Percentiles rank a stretch among this genome's conserved stretches.
phyloP scores from a whole-genome alignment of 2,888 invertebrate genomes.

The Harpalus rufipes region DNA sequence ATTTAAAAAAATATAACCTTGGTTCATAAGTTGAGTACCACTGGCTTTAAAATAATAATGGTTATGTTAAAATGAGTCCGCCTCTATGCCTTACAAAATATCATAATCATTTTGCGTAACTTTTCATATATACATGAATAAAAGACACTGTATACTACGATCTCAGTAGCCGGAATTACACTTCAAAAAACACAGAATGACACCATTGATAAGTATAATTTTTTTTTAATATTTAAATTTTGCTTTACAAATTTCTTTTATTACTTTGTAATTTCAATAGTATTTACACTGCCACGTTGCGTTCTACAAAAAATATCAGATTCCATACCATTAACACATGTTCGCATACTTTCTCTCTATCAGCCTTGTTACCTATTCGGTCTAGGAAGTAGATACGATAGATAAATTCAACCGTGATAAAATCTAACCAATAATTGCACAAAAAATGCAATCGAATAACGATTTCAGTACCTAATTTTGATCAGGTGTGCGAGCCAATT shows the following conservation, averaged over 20 bases:
- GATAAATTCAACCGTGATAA: slow-evolving; percentile 28
- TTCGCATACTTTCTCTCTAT: slow-evolving; percentile 33
- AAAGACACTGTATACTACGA: no score
- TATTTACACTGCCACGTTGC: slow-evolving; percentile 7
- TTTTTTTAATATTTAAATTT: no score
- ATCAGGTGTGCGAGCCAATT: slow-evolving; percentile 34
- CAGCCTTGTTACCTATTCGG: slow-evolving; percentile 31
- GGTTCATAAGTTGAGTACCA: no score
- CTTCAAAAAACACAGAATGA: no score
- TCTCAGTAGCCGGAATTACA: no score
- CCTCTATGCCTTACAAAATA: no score
- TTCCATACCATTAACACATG: slow-evolving; percentile 40
- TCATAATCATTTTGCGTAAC: no score
- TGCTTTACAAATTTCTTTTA: not conserved
- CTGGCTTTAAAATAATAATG: no score
- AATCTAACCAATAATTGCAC: slow-evolving; percentile 39
- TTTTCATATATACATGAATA: no score
- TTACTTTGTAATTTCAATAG: not conserved
- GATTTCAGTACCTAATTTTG: slow-evolving; percentile 19
- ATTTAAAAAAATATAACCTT: no score
- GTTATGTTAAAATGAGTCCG: no score
- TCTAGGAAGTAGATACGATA: slow-evolving; percentile 30
- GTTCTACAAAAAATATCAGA: slow-evolving; percentile 2
- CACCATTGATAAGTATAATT: no score
- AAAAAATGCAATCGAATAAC: slow-evolving; percentile 5